Evolutionary conservation across 2,888 invertebrate species (phyloP), one percentile per base, ranked within the genome.

Genomic region (Vanessa cardui): DNA sequence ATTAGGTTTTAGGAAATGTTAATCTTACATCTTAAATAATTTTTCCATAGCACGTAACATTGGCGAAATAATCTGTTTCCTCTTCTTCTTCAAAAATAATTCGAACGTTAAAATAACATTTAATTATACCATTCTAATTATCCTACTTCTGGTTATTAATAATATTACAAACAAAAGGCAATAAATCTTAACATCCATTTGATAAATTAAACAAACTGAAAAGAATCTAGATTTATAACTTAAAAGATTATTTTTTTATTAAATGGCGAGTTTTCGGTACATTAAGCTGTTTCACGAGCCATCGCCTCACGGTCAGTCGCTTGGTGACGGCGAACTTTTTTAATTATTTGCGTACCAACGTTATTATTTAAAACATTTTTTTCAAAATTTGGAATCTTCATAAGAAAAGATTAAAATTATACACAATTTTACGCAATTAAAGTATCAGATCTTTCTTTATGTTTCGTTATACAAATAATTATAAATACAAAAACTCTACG

Each of bases 231-330:
- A 64, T 49, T 33, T 9, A 39, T 47, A 49, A 58, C 49, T 44
- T 58, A 20, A 26, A 63, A 49, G 18, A 21, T 26, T 45, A n/a
- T 33, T 47, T 56, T 56, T 46, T 46, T 44, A 58, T 46, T 16
- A 54, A 66, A 66, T 49, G 50, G 7, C 31, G 58, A 50, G 62
- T 50, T 62, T 50, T 58, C 66, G 50, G 45, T 66, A 66, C 66
- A 62, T 66, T 66, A 66, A 66, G 50, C 50, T n/a, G 49, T 50
- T 62, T 66, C 58, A 66, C 58, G 66, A 45, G 49, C 62, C 62
- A 44, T 50, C 50, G 26, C 16, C 45, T 44, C 31, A 64, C 64
- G 64, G 64, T 64, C 58, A 64, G 58, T 58, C 44, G 44, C 26
- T 59, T 49, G 44, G 44, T 64, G 44, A 18, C 31, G 12, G 6